Conservation (phyloP, 2,888 invertebrate genomes). For the Iphiclides podalirius region DNA sequence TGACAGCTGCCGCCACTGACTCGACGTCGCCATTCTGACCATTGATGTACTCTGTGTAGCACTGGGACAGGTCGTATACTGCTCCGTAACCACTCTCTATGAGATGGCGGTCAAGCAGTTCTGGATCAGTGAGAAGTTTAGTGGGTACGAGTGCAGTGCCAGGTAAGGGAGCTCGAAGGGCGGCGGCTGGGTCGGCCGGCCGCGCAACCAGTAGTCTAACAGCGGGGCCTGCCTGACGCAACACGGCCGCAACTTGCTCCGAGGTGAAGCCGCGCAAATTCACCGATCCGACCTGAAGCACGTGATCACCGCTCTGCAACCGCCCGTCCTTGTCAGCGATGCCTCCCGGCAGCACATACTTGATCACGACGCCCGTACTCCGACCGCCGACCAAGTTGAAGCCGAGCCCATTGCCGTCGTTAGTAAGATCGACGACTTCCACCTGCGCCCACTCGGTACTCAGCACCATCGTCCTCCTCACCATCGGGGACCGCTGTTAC, state of each 20-base stretch:
- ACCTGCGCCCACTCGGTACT: conserved; percentile 99
- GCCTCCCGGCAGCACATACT: conserved; percentile 97
- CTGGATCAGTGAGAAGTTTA: conserved; percentile 93
- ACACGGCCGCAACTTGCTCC: conserved; percentile 88
- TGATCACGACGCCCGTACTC: conserved; percentile 99
- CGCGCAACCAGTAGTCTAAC: conserved; percentile 96
- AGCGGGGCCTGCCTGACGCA: conserved; percentile 88
- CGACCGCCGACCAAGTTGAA: conserved; percentile 99
- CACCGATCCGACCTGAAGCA: conserved; percentile 96
- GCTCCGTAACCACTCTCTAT: conserved; percentile 87
- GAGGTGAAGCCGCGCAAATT: conserved; percentile 97
- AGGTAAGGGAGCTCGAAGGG: conserved; percentile 87
- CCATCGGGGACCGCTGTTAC: conserved; percentile 73
- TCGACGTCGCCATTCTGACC: conserved; percentile 56
- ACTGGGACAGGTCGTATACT: conserved; percentile 70
- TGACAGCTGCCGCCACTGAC: conserved; percentile 60
- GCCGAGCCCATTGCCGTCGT: conserved; percentile 98
- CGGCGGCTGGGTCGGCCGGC: conserved; percentile 92
- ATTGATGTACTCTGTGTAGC: conserved; percentile 61
- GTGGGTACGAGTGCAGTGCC: conserved; percentile 96
- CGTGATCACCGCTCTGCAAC: conserved; percentile 98
- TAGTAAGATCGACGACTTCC: conserved; percentile 98
- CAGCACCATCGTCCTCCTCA: conserved; percentile 85
- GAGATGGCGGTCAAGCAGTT: conserved; percentile 92
- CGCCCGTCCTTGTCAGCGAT: conserved; percentile 97